A percentile compares a stretch with the other conserved stretches of the same genome.
Evolutionary conservation across 2,888 invertebrate genomes (phyloP).

Genomic region (Hyposoter didymator): DNA sequence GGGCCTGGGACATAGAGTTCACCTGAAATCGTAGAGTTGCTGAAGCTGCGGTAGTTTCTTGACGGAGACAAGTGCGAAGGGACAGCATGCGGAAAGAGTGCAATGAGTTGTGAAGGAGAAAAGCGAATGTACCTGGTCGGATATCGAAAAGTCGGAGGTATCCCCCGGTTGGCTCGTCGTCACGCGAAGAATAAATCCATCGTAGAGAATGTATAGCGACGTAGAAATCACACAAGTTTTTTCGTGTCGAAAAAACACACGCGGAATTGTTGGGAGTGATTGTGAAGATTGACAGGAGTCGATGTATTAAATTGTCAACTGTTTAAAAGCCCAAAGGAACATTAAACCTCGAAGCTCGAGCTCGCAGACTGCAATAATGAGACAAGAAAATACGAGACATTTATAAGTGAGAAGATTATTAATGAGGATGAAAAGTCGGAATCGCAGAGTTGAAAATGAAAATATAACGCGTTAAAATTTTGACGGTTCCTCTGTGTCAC

Average conservation of each 20-base stretch:
- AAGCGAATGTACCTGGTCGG: constrained; percentile 69
- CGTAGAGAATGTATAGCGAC: constrained; percentile 45
- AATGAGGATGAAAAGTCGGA: background rate
- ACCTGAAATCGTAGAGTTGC: background rate
- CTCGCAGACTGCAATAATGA: constrained; percentile 61
- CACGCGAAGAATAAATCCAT: constrained; percentile 76
- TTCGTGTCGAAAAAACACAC: constrained; percentile 13
- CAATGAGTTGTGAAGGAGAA: constrained; percentile 1
- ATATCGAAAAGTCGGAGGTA: constrained; percentile 68
- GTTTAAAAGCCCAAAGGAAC: constrained; percentile 42
- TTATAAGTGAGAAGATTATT: background rate
- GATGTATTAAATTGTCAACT: constrained; percentile 18
- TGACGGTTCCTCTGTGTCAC: constrained; percentile 48
- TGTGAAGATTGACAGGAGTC: constrained; percentile 31
- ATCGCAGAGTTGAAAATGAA: constrained; percentile 20
- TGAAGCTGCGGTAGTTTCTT: background rate
- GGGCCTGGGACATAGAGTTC: background rate
- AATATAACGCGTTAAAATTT: constrained; percentile 52
- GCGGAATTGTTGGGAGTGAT: constrained; percentile 14
- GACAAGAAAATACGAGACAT: constrained; percentile 7
- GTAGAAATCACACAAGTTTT: background rate
- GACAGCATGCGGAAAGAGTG: background rate
- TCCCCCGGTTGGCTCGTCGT: constrained; percentile 70
- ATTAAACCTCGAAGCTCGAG: constrained; percentile 55
- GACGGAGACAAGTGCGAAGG: background rate